Base-by-base conservation (phyloP, 2,113 vertebrate genomes). In the Peromyscus polionotus region DNA sequence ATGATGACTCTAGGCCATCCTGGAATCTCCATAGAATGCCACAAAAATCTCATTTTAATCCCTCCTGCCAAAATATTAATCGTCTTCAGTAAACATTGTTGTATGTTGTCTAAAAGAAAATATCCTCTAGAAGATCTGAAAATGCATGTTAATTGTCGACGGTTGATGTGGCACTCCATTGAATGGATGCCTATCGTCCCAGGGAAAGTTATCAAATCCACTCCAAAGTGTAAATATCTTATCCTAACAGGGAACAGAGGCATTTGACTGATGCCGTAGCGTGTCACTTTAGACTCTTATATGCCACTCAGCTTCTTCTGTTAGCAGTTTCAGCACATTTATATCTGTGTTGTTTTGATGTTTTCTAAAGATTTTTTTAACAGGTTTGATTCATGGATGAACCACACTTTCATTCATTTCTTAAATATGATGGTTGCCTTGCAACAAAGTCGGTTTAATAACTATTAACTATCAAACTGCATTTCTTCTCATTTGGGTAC, bases 381-480 rank as follows among this genome's bases (percentile, higher is more conserved):
- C 1, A 72, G 16, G 24, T 75, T 75, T 95, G 28, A 79, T 70
- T 81, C 75, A 42, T 79, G 39, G 19, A 89, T 87, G 20, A 70
- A 54, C 22, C 80, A 26, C 33, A 0, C 0, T 88, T 4, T 80
- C 91, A 61, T n/a, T 93, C 19, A 45, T 36, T 70, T 97, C 83
- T 95, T 93, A 65, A 95, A 93, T 93, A 67, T 6, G 86, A 86
- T 59, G 63, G 31, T 79, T 96, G 48, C 93, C n/a, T 86, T 97
- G 98, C 84, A 97, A 28, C 17, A 96, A 98, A 83, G 94, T 77
- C 24, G 91, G 17, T 87, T 97, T 97, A 96, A 68, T 95, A 94
- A 88, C 63, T 90, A 70, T 92, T 95, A 84, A 96, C 28, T 65
- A 90, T 93, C 83, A 98, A 97, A 95, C 97, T 97, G 73, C 94